These are phyloP conservation scores for Drosophila prolongata DNA, from an alignment of 2,888 invertebrate genomes.

Conservation along the genomic window DNA sequence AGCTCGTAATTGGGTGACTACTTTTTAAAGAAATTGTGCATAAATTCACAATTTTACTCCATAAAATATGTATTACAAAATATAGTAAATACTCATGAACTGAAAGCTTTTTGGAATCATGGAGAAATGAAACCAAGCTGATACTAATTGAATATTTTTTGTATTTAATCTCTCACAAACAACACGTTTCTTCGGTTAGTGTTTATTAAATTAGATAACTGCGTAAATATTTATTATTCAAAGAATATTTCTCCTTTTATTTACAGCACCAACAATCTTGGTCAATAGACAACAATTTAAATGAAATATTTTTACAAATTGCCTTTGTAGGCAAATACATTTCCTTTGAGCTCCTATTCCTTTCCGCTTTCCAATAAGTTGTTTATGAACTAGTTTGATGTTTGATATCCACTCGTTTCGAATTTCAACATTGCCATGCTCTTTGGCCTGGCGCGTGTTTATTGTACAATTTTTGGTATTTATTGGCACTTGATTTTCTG, in stretches of 20 bases:
- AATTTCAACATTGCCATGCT: constrained; percentile 7
- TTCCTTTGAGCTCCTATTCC: background rate
- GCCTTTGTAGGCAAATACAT: background rate
- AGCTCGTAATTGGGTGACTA: constrained; percentile 15
- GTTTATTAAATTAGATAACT: background rate
- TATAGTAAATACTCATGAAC: too few relatives aligned
- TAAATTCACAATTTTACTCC: too few relatives aligned
- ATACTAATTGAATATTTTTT: too few relatives aligned
- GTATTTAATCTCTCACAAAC: too few relatives aligned
- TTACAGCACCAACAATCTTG: background rate
- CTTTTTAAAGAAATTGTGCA: too few relatives aligned
- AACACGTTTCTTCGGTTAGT: too few relatives aligned
- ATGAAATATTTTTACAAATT: constrained; percentile 2
- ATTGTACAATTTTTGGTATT: constrained; percentile 55
- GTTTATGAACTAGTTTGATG: constrained; percentile 6
- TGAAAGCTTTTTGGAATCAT: too few relatives aligned
- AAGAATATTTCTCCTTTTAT: background rate
- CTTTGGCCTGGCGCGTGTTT: constrained; percentile 41
- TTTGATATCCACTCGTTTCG: constrained; percentile 35
- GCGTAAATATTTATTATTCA: background rate
- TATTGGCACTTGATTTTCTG: constrained; percentile 59
- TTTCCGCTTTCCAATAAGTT: background rate
- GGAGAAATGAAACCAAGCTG: too few relatives aligned
- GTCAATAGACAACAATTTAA: background rate
- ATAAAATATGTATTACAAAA: too few relatives aligned